Evolutionary conservation across 2,113 vertebrate species (phyloP).

Genomic region (Pterocles burchelli): DNA sequence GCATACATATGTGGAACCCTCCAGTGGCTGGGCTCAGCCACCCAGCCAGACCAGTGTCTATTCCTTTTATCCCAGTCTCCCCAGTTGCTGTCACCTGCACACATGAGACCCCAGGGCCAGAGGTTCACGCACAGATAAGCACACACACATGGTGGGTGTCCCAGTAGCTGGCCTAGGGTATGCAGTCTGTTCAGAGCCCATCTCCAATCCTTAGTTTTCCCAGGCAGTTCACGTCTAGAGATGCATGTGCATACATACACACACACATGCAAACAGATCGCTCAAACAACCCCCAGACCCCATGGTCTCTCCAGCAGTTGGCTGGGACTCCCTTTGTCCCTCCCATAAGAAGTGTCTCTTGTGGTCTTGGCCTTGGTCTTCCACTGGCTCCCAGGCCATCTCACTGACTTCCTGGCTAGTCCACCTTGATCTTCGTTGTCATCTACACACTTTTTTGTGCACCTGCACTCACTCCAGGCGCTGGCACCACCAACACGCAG

Average conservation of each 20-base stretch:
- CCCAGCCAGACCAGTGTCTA: not conserved
- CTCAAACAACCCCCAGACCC: rapidly evolving
- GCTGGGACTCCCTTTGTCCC: not conserved
- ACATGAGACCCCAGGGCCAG: rapidly evolving
- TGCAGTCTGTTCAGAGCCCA: not conserved
- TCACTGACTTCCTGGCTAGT: not conserved
- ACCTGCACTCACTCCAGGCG: not conserved
- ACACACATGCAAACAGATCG: not conserved
- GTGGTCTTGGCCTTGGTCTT: not conserved
- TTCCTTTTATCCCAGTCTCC: not conserved
- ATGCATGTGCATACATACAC: too few species aligned
- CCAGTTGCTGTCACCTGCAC: not conserved
- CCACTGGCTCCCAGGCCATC: not conserved
- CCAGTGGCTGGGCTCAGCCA: not conserved
- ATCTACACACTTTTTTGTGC: rapidly evolving
- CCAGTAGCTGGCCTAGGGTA: not conserved
- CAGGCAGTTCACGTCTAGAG: not conserved
- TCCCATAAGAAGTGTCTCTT: not conserved
- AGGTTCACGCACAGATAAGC: not conserved
- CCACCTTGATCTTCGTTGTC: not conserved
- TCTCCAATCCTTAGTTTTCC: not conserved
- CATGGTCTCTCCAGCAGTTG: not conserved
- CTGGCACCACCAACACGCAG: rapidly evolving
- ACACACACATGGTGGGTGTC: not conserved
- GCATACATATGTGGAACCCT: not conserved